These are phyloP conservation scores for Mechanitis messenoides DNA, from an alignment of 2,888 invertebrate species.

Conservation along the genomic window DNA sequence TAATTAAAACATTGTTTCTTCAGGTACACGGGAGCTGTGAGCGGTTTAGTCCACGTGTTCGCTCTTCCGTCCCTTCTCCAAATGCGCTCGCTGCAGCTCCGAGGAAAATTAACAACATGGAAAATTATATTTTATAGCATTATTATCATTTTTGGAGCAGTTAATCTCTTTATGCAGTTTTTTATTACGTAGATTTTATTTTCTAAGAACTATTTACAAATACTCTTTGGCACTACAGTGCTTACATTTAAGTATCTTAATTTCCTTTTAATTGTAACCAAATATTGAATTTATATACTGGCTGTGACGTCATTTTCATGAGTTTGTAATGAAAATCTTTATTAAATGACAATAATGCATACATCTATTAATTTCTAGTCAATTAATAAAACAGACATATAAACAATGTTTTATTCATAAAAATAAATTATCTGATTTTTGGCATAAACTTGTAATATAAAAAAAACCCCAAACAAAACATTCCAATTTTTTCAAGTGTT, in stretches of 20 bases:
- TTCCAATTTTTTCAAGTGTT: too few species aligned
- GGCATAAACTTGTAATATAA: too few species aligned
- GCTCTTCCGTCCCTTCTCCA: constrained; percentile 89
- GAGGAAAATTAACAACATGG: constrained; percentile 74
- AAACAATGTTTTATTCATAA: not conserved
- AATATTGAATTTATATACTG: too few species aligned
- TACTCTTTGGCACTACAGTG: too few species aligned
- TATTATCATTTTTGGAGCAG: constrained; percentile 83
- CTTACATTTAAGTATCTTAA: too few species aligned
- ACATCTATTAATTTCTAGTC: not conserved
- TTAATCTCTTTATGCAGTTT: constrained; percentile 89
- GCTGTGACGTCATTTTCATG: not conserved
- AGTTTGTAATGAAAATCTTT: not conserved
- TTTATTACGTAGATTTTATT: constrained; percentile 67
- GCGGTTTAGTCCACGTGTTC: constrained; percentile 92
- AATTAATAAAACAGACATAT: constrained; percentile 4
- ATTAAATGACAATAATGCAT: too few species aligned
- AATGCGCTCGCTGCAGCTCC: constrained; percentile 80
- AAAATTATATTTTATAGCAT: constrained; percentile 77
- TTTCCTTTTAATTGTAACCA: too few species aligned
- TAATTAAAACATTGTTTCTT: not conserved
- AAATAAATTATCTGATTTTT: not conserved
- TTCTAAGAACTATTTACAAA: too few species aligned
- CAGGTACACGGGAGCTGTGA: constrained; percentile 92
- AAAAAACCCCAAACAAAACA: too few species aligned